Conservation (phyloP, 2,888 invertebrate species). For the Sinhomidia bicolor region DNA sequence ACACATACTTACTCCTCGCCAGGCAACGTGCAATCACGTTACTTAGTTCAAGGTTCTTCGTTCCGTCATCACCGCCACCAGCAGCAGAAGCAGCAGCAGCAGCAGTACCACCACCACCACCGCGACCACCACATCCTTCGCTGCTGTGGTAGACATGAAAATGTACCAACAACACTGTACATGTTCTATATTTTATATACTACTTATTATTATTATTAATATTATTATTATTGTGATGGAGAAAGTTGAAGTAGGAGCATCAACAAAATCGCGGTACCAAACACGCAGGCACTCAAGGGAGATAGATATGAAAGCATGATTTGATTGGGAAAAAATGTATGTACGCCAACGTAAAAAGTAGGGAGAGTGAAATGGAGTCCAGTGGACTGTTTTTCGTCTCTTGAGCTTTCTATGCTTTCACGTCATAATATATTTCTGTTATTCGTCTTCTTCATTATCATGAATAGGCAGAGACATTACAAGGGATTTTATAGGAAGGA, state of each 20-base stretch:
- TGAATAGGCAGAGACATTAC: neutral
- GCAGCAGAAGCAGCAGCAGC: neutral
- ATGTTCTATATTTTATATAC: conserved; percentile 18
- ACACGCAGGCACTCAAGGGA: conserved; percentile 25
- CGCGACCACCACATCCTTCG: neutral
- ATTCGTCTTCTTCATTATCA: conserved; percentile 5
- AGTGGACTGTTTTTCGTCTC: conserved; percentile 26
- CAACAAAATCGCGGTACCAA: conserved; percentile 15
- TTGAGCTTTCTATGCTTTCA: conserved; percentile 41
- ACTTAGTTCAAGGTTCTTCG: conserved; percentile 69
- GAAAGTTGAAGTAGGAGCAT: conserved; percentile 34
- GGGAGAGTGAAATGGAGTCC: neutral
- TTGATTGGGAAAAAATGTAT: conserved; percentile 12
- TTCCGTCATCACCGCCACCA: conserved; percentile 39
- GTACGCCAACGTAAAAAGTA: neutral
- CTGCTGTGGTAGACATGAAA: neutral
- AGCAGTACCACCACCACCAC: neutral
- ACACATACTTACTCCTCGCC: conserved; percentile 19
- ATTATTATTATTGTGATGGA: too few species aligned
- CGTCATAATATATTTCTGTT: conserved; percentile 40
- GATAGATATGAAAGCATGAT: conserved; percentile 17
- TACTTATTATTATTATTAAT: too few species aligned
- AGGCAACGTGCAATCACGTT: conserved; percentile 55
- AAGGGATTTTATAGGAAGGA: neutral
- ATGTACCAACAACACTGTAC: conserved; percentile 23